Base-by-base conservation (phyloP, 2,888 invertebrate genomes). In the Sphinx pinastri region DNA sequence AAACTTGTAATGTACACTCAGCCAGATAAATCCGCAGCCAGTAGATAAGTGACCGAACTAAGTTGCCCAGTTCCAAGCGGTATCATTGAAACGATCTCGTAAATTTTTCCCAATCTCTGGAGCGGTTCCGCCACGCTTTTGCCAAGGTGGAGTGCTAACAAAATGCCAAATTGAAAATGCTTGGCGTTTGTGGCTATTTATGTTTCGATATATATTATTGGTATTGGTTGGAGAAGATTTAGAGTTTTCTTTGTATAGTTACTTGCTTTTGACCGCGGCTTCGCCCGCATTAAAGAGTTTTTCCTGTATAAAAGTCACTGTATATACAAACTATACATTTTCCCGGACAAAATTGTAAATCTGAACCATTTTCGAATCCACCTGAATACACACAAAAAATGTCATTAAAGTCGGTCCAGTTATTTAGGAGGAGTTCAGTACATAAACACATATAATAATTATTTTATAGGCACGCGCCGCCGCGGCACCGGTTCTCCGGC, bases 71-170 rank as follows among this genome's bases (percentile, higher is more conserved):
- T 69, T 67, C 38, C 67, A 55, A 55, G n/a, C 47, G 11, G 19
- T 75, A 75, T 75, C 75, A 63, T 55, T 55, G 70, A 55, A 60
- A 6, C 25, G 66, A 73, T 75, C 75, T 52, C 75, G 71, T 75
- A 73, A 73, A 72, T 75, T 73, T 73, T 72, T 70, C 75, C 63
- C 72, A 70, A 72, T 74, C 74, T 74, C 52, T 51, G 13, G 12
- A 47, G 19, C 63, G n/a, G 63, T 63, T 19, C 63, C 63, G 47
- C 19, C 19, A 19, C 47, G 47, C 63, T 63, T 63, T 63, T 63
- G 49, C 49, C 19, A 47, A 47, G 49, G 58, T 58, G 49, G 49
- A 63, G 63, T 63, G 63, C 63, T 63, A 63, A 63, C 63, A 63
- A 63, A 63, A 63, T 63, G 63, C 63, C 47, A 63, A 63, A 63